Percentiles rank a stretch among this genome's conserved stretches.
phyloP scores from a whole-genome alignment of 2,888 invertebrate species.

The Drosophila diplacantha region DNA sequence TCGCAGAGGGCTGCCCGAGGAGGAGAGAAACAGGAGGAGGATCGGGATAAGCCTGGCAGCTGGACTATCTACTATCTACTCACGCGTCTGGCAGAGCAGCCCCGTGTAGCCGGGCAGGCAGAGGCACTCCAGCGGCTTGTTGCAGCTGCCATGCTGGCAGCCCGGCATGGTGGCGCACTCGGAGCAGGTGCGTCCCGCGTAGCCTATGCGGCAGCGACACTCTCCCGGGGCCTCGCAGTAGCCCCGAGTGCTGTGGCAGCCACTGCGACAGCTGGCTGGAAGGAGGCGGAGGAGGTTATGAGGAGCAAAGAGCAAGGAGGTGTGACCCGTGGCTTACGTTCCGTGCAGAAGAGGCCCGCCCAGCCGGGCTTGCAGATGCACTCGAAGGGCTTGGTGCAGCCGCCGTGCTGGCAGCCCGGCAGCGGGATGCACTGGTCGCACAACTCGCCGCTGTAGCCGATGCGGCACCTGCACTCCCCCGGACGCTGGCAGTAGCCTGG shows the following conservation, averaged over 20 bases:
- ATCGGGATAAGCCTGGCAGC: background rate
- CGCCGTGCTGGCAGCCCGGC: slow-evolving; percentile 92
- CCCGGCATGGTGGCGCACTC: slow-evolving; percentile 93
- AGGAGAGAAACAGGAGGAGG: background rate
- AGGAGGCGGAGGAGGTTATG: background rate
- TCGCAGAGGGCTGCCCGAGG: slow-evolving; percentile 86
- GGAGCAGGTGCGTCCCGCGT: slow-evolving; percentile 91
- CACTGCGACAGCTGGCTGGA: slow-evolving; percentile 89
- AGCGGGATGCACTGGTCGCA: slow-evolving; percentile 92
- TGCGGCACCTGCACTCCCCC: slow-evolving; percentile 91
- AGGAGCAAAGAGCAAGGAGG: too few relatives aligned
- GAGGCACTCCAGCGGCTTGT: slow-evolving; percentile 92
- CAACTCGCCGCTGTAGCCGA: slow-evolving; percentile 90
- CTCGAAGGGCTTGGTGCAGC: slow-evolving; percentile 91
- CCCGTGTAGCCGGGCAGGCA: slow-evolving; percentile 96
- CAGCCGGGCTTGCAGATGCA: slow-evolving; percentile 91
- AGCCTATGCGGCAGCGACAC: slow-evolving; percentile 93
- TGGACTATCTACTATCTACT: too few relatives aligned
- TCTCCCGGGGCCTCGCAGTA: slow-evolving; percentile 92
- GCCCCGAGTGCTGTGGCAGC: slow-evolving; percentile 90
- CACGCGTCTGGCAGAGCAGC: slow-evolving; percentile 90
- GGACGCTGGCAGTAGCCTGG: slow-evolving; percentile 90
- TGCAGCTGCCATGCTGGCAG: slow-evolving; percentile 93
- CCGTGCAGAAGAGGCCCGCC: slow-evolving; percentile 92
- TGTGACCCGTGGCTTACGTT: slow-evolving; percentile 80